Conservation (phyloP, 2,888 invertebrate genomes). For the Clanis bilineata region DNA sequence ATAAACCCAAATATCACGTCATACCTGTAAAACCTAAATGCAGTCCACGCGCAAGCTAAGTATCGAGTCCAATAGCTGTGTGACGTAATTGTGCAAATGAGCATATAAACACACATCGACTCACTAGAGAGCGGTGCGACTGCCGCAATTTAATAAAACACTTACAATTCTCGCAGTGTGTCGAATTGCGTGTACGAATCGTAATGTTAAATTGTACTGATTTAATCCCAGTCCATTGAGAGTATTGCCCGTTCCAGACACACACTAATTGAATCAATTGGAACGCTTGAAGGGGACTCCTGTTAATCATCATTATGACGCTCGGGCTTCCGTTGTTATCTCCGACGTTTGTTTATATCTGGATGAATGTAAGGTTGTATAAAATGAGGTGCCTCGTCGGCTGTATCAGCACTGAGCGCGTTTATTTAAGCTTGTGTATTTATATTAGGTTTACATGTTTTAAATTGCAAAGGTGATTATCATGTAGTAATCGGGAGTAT, state of each 20-base stretch:
- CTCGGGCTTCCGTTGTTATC: slow-evolving; percentile 3
- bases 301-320: slow-evolving; percentile 11
- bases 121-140: neutral
- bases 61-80: neutral
- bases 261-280: slow-evolving; percentile 20
- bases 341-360: neutral
- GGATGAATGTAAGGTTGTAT: neutral
- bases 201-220: slow-evolving; percentile 15
- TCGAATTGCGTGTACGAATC: slow-evolving; percentile 10
- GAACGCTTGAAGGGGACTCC: slow-evolving; percentile 13
- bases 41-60: neutral
- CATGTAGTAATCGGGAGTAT: too few relatives aligned
- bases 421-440: neutral
- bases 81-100: slow-evolving; percentile 3
- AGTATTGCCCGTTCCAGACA: neutral
- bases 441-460: neutral
- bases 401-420: neutral
- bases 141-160: neutral
- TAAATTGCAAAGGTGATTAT: neutral
- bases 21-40: neutral
- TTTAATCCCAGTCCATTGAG: slow-evolving; percentile 15
- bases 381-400: neutral
- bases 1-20: neutral
- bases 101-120: neutral
- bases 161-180: neutral